Conservation (phyloP, 1,140 invertebrate genomes). For the Ceratina japonica region DNA sequence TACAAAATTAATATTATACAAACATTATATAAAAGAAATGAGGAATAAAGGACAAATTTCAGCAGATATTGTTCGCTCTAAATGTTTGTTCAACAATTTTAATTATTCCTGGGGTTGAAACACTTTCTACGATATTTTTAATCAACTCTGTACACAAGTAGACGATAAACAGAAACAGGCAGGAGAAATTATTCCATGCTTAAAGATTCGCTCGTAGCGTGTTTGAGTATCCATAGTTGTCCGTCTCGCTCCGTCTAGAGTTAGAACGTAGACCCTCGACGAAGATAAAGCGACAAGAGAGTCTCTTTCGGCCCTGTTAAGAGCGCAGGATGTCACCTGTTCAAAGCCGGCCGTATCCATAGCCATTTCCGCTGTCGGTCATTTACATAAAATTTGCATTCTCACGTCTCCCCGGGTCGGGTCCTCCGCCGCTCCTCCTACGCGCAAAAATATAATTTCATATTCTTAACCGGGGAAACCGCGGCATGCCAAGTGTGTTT, state of each 20-base stretch:
- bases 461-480: background rate
- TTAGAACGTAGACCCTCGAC: background rate
- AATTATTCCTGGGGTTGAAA: too few relatives aligned
- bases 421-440: background rate
- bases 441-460: conserved; percentile 14
- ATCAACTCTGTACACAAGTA: too few relatives aligned
- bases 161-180: too few relatives aligned
- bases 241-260: conserved; percentile 4
- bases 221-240: background rate
- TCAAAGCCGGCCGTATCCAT: conserved; percentile 30
- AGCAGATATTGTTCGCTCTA: too few relatives aligned
- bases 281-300: background rate
- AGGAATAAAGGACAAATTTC: too few relatives aligned
- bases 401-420: background rate
- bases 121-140: too few relatives aligned
- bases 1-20: too few relatives aligned
- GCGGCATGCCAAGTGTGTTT: background rate
- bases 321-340: conserved; percentile 24
- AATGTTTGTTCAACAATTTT: too few relatives aligned
- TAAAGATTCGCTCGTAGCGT: conserved; percentile 1
- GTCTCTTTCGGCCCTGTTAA: background rate
- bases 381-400: conserved; percentile 55
- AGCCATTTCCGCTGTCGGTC: conserved; percentile 20
- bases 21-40: too few relatives aligned
- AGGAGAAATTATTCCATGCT: conserved; percentile 13